Conservation (phyloP, 2,113 vertebrate genomes). For the Onychostruthus taczanowskii region DNA sequence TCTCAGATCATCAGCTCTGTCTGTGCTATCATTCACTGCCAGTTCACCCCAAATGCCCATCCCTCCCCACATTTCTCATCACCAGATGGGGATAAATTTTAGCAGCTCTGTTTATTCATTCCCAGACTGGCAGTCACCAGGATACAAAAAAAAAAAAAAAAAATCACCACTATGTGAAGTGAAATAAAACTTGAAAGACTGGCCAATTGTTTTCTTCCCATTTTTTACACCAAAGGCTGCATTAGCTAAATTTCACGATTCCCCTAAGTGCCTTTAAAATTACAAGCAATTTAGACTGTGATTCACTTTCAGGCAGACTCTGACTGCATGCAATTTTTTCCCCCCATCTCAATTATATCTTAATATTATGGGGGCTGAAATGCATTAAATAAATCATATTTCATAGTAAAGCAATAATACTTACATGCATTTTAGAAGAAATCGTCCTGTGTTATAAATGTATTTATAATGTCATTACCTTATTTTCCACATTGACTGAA, state of each 20-base stretch:
- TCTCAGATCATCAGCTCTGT: neutral
- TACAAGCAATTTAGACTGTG: constrained; percentile 73
- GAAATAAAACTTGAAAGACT: constrained; percentile 58
- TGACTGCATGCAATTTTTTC: constrained; percentile 40
- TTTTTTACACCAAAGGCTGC: constrained; percentile 66
- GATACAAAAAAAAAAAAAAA: constrained; percentile 1
- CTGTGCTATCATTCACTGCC: constrained; percentile 7
- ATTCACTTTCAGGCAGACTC: constrained; percentile 68
- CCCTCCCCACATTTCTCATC: neutral
- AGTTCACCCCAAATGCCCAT: neutral
- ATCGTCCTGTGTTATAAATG: constrained; percentile 70
- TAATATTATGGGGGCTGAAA: constrained; percentile 74
- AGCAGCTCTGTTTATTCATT: neutral
- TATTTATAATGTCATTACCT: constrained; percentile 76
- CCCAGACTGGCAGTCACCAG: neutral
- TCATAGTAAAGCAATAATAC: constrained; percentile 75
- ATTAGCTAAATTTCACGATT: constrained; percentile 75
- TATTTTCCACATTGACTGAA: constrained; percentile 63
- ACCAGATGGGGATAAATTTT: neutral
- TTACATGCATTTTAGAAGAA: constrained; percentile 71
- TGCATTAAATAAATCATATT: constrained; percentile 79
- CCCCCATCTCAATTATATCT: constrained; percentile 73
- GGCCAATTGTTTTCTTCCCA: constrained; percentile 61
- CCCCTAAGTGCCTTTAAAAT: constrained; percentile 78
- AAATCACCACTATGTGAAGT: neutral